A percentile compares a stretch with the other conserved stretches of the same genome.
Conservation (phyloP, 2,113 vertebrate genomes). For the Ailurus styani region DNA sequence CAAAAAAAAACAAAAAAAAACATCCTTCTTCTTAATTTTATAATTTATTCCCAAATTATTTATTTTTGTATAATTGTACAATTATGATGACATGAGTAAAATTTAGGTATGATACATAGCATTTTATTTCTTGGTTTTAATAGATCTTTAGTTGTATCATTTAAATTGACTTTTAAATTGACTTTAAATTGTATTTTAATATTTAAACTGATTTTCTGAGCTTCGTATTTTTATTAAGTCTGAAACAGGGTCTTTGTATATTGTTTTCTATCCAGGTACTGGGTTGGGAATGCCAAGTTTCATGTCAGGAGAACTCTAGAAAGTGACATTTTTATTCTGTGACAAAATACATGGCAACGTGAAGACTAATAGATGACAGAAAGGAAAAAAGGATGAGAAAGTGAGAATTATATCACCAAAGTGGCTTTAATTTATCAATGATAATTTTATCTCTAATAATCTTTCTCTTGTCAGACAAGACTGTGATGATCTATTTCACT, state of each 20-base stretch:
- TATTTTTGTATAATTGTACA: not conserved
- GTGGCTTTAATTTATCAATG: not conserved
- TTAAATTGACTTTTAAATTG: not conserved
- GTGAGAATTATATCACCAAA: not conserved
- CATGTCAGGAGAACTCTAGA: not conserved
- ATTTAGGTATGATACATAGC: not conserved
- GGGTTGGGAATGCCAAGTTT: not conserved
- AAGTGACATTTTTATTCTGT: not conserved
- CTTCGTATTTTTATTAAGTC: not conserved
- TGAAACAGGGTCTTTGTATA: not conserved
- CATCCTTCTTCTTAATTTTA: not conserved
- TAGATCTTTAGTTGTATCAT: not conserved
- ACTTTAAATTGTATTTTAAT: not conserved
- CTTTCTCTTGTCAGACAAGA: not conserved
- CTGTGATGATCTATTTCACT: not conserved
- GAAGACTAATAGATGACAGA: too few relatives aligned
- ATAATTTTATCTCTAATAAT: not conserved
- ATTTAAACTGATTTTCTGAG: not conserved
- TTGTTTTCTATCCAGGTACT: not conserved
- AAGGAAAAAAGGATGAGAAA: not conserved
- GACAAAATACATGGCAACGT: not conserved
- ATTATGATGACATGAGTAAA: not conserved
- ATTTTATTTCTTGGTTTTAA: not conserved
- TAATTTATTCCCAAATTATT: not conserved
- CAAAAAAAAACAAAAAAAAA: too few relatives aligned